Evolutionary conservation across 2,888 invertebrate genomes (phyloP).

Genomic region (Atethmia centrago): DNA sequence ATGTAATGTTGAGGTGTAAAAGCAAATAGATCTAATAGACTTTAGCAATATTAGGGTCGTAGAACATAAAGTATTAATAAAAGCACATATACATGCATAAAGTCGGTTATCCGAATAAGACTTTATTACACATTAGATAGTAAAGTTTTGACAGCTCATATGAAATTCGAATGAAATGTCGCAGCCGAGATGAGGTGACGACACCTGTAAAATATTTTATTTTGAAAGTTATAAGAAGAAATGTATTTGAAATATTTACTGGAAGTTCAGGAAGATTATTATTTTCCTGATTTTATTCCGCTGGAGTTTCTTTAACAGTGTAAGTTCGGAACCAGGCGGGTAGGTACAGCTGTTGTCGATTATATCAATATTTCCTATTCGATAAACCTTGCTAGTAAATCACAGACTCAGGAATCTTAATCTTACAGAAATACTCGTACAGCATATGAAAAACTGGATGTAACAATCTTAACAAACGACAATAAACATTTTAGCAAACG

Average conservation of each 20-base stretch:
- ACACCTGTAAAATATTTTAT: slow-evolving; percentile 17
- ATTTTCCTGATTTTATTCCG: neutral
- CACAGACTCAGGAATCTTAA: neutral
- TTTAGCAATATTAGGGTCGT: slow-evolving; percentile 32
- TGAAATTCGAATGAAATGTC: slow-evolving; percentile 37
- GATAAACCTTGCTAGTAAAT: neutral
- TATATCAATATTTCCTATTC: neutral
- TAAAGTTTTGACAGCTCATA: slow-evolving; percentile 56
- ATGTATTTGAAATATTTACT: slow-evolving; percentile 16
- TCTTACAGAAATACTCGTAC: too few species aligned
- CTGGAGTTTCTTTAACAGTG: neutral
- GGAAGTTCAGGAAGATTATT: neutral
- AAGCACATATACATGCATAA: slow-evolving; percentile 48
- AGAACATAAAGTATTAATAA: slow-evolving; percentile 53
- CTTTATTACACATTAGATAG: slow-evolving; percentile 46
- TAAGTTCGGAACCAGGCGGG: neutral
- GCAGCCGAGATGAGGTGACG: slow-evolving; percentile 13
- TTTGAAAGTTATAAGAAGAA: neutral
- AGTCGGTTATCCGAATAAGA: slow-evolving; percentile 29
- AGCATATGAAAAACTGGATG: neutral
- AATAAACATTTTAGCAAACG: neutral
- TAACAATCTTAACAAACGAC: too few species aligned
- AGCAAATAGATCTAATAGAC: slow-evolving; percentile 50
- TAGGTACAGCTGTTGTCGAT: neutral
- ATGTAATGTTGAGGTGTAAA: slow-evolving; percentile 45